These are phyloP conservation scores for Brachynemurus nebulosus DNA, from an alignment of 2,888 invertebrate species.

Conservation along the genomic window DNA sequence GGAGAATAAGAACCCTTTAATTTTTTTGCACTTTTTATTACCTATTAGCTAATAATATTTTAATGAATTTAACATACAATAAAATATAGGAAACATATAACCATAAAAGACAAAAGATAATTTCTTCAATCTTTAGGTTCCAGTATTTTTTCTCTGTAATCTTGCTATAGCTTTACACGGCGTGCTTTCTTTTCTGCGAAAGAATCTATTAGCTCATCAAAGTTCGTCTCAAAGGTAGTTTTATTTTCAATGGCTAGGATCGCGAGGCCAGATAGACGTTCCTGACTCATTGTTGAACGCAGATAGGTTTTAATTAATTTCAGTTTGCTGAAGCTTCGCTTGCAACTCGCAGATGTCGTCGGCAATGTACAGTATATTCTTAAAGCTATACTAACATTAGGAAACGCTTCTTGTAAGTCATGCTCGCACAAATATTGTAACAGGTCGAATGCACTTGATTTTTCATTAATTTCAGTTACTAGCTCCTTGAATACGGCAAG, in stretches of 20 bases:
- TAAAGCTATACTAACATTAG: constrained; percentile 15
- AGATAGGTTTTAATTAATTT: too few relatives aligned
- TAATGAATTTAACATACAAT: background rate
- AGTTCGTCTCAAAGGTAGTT: constrained; percentile 7
- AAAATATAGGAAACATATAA: background rate
- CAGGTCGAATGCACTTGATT: constrained; percentile 11
- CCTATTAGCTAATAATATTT: background rate
- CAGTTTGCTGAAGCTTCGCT: constrained; percentile 21
- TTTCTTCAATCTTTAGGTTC: background rate
- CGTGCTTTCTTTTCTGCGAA: background rate
- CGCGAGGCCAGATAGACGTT: constrained; percentile 12
- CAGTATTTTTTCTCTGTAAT: background rate
- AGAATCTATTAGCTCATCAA: background rate
- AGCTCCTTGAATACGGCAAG: constrained; percentile 19
- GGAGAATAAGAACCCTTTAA: background rate
- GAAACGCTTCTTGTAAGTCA: constrained; percentile 17
- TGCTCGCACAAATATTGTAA: constrained; percentile 10
- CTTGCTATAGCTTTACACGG: background rate
- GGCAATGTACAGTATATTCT: constrained; percentile 14
- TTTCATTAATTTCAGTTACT: constrained; percentile 16
- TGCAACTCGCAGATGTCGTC: constrained; percentile 17
- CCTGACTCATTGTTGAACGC: too few relatives aligned
- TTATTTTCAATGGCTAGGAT: constrained; percentile 13
- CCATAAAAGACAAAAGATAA: background rate
- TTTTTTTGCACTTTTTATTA: background rate